Base-by-base conservation (phyloP, 2,113 vertebrate genomes). In the Tupaia chinensis region DNA sequence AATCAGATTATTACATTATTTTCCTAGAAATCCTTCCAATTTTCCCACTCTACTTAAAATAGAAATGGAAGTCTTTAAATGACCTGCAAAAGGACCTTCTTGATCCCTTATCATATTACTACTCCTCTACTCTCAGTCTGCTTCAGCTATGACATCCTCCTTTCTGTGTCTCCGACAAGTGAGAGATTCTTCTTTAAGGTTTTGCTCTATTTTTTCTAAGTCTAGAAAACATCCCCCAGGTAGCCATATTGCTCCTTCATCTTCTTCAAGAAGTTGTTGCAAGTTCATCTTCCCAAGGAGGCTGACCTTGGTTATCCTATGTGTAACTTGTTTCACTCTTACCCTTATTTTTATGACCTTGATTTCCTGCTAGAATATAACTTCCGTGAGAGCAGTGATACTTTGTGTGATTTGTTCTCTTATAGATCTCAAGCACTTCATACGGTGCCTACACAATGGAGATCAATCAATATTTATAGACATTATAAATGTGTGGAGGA, bases 81-180 rank as follows among this genome's bases (percentile, higher is more conserved):
- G 34, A 17, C 9, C 3, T 32, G 3, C 13, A 58, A 58, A 23
- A 0, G n/a, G 9, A 53, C 8, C 1, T 60, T 27, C 32, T 79
- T 68, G 32, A 54, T 4, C 0, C n/a, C 7, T 7, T 6, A 17
- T 20, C 9, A 5, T 22, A 0, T 58, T n/a, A 25, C 7, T 85
- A 32, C n/a, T 32, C 17, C 61, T 58, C 16, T 25, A 11, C 13
- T 14, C 34, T 93, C 53, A 77, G 0, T 34, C 3, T 25, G 9
- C 17, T 72, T 23, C 9, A 78, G 17, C 16, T 23, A 20, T 1
- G 13, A 12, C 8, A 63, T 3, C 23, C 29, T 93, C 32, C 3
- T 6, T 69, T 5, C 53, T 77, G 0, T 77, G 83, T 12, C 54
- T 54, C 87, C 83, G 14, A 69, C 3, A 17, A 9, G 14, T 17